A percentile compares a stretch with the other conserved stretches of the same genome.
Conservation (phyloP, 2,888 invertebrate genomes). For the Dasypolia templi region DNA sequence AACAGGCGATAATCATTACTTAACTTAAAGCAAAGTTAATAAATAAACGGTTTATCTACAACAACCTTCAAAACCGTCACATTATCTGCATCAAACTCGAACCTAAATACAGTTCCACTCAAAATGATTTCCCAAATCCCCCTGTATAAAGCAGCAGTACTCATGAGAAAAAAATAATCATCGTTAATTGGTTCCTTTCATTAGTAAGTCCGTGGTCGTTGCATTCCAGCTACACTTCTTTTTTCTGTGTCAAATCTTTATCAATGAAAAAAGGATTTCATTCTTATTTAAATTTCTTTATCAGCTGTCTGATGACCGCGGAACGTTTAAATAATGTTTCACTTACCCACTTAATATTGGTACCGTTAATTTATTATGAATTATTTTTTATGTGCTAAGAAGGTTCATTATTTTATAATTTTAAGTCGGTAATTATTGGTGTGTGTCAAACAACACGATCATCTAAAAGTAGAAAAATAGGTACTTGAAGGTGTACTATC, state of each 20-base stretch:
- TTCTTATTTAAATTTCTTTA: conserved; percentile 89
- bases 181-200: conserved; percentile 90
- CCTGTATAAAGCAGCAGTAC: conserved; percentile 80
- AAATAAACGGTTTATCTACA: not conserved
- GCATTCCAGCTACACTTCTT: conserved; percentile 86
- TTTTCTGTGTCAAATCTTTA: conserved; percentile 89
- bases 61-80: not conserved
- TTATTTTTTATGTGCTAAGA: conserved; percentile 16
- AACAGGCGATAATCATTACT: too few species aligned
- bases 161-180: conserved; percentile 88
- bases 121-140: conserved; percentile 57
- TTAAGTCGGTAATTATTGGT: too few species aligned
- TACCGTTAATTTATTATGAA: conserved; percentile 59
- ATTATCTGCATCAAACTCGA: not conserved
- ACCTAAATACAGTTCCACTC: not conserved
- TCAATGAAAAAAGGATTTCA: conserved; percentile 90
- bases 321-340: conserved; percentile 81
- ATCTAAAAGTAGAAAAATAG: not conserved
- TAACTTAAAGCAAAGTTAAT: too few species aligned
- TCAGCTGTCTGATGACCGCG: conserved; percentile 82
- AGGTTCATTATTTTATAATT: not conserved
- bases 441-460: too few species aligned
- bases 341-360: conserved; percentile 72
- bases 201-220: conserved; percentile 87
- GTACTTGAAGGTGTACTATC: too few species aligned